Conservation (phyloP, 2,888 invertebrate genomes). For the Drosophila longiperda region DNA sequence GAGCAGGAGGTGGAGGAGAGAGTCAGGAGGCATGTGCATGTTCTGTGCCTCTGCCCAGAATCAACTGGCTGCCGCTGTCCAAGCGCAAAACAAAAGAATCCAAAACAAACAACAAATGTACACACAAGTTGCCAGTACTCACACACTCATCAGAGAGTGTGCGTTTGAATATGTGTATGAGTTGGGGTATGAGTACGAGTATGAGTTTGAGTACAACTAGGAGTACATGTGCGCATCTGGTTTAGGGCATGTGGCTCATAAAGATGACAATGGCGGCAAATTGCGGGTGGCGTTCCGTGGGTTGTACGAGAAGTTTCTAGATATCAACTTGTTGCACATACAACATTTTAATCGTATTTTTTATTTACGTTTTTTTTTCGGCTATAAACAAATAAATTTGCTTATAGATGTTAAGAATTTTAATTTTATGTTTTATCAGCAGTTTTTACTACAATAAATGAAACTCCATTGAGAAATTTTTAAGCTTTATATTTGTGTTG, state of each 20-base stretch:
- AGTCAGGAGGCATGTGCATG: conserved; percentile 19
- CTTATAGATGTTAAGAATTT: neutral
- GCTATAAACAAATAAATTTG: too few species aligned
- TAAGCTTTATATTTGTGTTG: neutral
- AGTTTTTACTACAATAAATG: neutral
- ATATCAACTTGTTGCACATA: neutral
- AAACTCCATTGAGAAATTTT: conserved; percentile 15
- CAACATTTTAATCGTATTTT: neutral
- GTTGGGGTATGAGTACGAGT: conserved; percentile 4
- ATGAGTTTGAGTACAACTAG: conserved; percentile 3
- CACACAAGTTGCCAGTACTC: conserved; percentile 1
- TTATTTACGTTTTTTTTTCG: neutral
- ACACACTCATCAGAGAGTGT: conserved; percentile 21
- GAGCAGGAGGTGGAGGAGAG: conserved; percentile 6
- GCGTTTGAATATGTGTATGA: conserved; percentile 1
- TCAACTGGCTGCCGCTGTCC: conserved; percentile 45
- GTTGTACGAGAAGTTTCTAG: conserved; percentile 27
- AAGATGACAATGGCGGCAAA: conserved; percentile 54
- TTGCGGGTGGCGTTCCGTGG: conserved; percentile 56
- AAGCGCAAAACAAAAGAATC: conserved; percentile 72
- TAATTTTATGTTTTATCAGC: neutral
- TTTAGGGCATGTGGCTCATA: conserved; percentile 62
- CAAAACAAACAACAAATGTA: conserved; percentile 62
- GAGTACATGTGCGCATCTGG: conserved; percentile 75
- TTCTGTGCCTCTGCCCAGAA: conserved; percentile 37